phyloP scores from a whole-genome alignment of 2,113 vertebrate genomes.

The Tupaia chinensis region DNA sequence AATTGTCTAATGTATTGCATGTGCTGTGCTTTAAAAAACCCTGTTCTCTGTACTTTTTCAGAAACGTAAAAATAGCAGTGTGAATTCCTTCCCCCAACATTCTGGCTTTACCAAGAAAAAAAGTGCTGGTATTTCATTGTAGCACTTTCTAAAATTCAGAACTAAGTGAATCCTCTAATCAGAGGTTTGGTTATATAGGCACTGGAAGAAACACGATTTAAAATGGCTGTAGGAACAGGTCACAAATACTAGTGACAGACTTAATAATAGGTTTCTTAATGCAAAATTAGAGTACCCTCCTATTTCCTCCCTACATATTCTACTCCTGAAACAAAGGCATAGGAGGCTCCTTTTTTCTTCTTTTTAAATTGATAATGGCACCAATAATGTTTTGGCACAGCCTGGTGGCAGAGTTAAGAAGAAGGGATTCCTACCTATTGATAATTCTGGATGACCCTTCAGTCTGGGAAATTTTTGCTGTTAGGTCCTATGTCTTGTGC shows the following conservation, averaged over 20 bases:
- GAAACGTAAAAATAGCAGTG: constrained; percentile 69
- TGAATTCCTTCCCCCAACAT: constrained; percentile 62
- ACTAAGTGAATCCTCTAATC: background rate
- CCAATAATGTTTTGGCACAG: background rate
- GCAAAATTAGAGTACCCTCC: background rate
- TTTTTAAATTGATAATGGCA: background rate
- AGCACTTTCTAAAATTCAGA: constrained; percentile 33
- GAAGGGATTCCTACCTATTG: background rate
- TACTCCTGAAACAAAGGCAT: background rate
- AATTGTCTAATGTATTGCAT: constrained; percentile 50
- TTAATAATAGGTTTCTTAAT: background rate
- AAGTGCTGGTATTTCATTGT: constrained; percentile 38
- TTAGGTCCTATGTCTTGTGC: background rate
- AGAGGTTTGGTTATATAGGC: background rate
- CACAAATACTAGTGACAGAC: background rate
- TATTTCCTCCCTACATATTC: background rate
- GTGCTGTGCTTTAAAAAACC: constrained; percentile 55
- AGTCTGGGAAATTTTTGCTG: background rate
- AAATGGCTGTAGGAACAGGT: background rate
- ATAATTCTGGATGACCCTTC: background rate
- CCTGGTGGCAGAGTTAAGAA: background rate
- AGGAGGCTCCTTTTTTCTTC: background rate
- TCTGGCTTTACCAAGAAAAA: constrained; percentile 41
- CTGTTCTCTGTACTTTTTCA: constrained; percentile 61
- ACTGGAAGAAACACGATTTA: background rate